Percentiles rank a stretch among this genome's conserved stretches.
Conservation (phyloP, 2,888 invertebrate genomes). For the Laspeyria flexula region DNA sequence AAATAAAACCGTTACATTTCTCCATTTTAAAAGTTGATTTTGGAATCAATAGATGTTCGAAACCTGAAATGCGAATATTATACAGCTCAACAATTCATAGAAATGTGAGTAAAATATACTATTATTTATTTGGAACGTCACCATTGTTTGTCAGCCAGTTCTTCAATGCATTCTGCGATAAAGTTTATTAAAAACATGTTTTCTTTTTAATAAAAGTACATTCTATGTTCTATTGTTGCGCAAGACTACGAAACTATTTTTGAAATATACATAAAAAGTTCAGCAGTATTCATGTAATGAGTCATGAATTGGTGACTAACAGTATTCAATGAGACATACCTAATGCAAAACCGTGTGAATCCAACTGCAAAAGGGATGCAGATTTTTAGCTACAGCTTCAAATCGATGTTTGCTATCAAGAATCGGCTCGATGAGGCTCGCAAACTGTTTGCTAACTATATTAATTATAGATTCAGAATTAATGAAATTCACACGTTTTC, state of each 20-base stretch:
- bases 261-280: too few species aligned
- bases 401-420: too few species aligned
- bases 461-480: not conserved
- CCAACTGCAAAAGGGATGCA: too few species aligned
- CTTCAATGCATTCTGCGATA: not conserved
- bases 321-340: too few species aligned
- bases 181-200: not conserved
- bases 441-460: not conserved
- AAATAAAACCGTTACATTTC: not conserved
- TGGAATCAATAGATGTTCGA: not conserved
- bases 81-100: not conserved
- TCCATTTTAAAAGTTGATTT: slow-evolving; percentile 1
- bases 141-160: not conserved
- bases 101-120: not conserved
- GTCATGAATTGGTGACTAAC: too few species aligned
- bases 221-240: not conserved
- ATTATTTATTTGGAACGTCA: too few species aligned
- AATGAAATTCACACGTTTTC: slow-evolving; percentile 8
- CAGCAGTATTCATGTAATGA: too few species aligned
- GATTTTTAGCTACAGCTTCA: too few species aligned
- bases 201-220: not conserved
- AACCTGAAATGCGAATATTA: not conserved
- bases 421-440: not conserved
- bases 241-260: too few species aligned
- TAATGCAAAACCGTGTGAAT: too few species aligned